A percentile compares a stretch with the other conserved stretches of the same genome.
Evolutionary conservation across 2,888 invertebrate genomes (phyloP).

Genomic region (Pherbina coryleti): DNA sequence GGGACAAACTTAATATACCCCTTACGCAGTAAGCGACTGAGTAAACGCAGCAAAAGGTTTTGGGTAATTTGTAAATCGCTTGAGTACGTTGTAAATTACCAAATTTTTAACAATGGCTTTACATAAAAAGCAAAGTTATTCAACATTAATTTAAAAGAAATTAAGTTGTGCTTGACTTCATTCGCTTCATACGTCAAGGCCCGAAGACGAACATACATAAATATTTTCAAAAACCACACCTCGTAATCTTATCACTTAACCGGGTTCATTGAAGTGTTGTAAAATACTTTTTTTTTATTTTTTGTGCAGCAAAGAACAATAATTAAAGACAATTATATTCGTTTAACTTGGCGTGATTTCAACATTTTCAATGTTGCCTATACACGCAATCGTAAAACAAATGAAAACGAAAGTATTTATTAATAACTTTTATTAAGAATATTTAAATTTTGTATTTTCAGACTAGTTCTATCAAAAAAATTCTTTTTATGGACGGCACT

Average conservation of each 20-base stretch:
- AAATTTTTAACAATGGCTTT: neutral
- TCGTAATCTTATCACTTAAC: neutral
- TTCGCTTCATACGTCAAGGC: neutral
- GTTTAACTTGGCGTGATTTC: neutral
- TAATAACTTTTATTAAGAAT: neutral
- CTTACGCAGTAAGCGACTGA: too few species aligned
- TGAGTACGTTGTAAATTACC: too few species aligned
- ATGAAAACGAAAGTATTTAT: neutral
- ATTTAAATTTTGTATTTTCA: conserved; percentile 44
- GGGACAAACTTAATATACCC: too few species aligned
- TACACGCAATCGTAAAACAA: neutral
- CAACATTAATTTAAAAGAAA: neutral
- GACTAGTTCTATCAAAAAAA: conserved; percentile 58
- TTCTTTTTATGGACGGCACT: conserved; percentile 57
- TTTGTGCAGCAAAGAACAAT: neutral
- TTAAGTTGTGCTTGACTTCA: neutral
- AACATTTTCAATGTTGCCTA: neutral
- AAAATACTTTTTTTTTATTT: neutral
- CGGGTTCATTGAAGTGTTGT: neutral
- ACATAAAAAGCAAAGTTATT: neutral
- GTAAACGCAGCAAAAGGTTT: too few species aligned
- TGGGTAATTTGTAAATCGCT: too few species aligned
- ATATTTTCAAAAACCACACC: neutral
- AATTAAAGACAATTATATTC: neutral
- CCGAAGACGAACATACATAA: neutral